Evolutionary conservation across 2,113 vertebrate genomes (phyloP).

Genomic region (Morone saxatilis): DNA sequence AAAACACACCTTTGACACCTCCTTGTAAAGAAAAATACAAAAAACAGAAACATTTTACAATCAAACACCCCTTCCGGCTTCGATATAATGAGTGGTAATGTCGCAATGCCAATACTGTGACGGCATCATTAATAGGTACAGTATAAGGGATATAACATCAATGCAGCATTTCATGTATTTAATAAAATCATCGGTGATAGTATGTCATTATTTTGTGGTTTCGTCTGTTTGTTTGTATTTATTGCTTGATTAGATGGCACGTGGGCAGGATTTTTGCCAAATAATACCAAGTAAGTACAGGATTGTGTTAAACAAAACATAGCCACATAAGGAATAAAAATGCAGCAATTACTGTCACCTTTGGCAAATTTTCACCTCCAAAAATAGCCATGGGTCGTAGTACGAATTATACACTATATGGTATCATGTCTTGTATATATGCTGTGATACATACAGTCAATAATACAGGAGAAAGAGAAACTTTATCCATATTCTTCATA

Average conservation of each 20-base stretch:
- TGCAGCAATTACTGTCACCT: constrained; percentile 75
- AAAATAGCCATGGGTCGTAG: constrained; percentile 61
- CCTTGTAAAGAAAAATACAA: constrained; percentile 69
- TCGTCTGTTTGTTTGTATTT: constrained; percentile 74
- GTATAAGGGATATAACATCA: constrained; percentile 71
- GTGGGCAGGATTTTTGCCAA: constrained; percentile 73
- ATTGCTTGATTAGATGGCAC: constrained; percentile 87
- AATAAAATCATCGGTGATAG: constrained; percentile 57
- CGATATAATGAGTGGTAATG: constrained; percentile 59
- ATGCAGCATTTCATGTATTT: constrained; percentile 80
- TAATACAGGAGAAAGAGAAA: constrained; percentile 68
- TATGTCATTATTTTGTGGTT: constrained; percentile 56
- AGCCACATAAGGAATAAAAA: constrained; percentile 61
- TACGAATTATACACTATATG: constrained; percentile 57
- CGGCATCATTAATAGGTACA: constrained; percentile 58
- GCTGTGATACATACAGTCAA: constrained; percentile 70
- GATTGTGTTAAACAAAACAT: constrained; percentile 59
- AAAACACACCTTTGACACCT: constrained; percentile 51
- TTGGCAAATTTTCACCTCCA: constrained; percentile 79
- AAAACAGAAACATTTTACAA: constrained; percentile 73
- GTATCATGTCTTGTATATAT: constrained; percentile 66
- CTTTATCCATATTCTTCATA: constrained; percentile 66
- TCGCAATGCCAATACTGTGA: constrained; percentile 60
- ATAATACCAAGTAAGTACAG: constrained; percentile 64
- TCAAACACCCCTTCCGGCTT: constrained; percentile 70